A percentile compares a stretch with the other conserved stretches of the same genome.
Conservation (phyloP, 2,888 invertebrate species). For the Shargacucullia verbasci region DNA sequence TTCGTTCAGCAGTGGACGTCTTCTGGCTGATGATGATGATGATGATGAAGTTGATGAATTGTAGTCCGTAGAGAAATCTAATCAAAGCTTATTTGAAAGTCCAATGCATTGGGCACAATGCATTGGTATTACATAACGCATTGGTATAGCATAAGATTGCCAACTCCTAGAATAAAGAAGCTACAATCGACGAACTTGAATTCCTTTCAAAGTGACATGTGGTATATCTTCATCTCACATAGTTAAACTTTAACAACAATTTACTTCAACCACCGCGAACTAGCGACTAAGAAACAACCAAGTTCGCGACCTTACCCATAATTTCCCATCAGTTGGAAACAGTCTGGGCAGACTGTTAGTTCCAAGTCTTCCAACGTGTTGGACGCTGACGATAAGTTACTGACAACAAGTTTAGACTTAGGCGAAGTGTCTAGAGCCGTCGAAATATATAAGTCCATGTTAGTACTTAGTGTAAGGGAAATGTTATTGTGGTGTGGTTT, state of each 20-base stretch:
- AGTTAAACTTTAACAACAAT: slow-evolving; percentile 24
- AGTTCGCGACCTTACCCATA: slow-evolving; percentile 26
- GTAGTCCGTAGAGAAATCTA: no score
- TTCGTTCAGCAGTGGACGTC: no score
- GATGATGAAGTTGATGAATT: no score
- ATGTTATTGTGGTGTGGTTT: background rate
- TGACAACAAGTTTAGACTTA: slow-evolving; percentile 26
- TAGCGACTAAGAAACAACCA: slow-evolving; percentile 6
- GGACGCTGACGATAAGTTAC: slow-evolving; percentile 30
- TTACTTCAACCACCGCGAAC: slow-evolving; percentile 5
- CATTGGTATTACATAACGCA: no score
- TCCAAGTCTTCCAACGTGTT: slow-evolving; percentile 6
- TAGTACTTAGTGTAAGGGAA: background rate
- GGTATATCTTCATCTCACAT: slow-evolving; percentile 3
- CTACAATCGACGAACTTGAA: no score
- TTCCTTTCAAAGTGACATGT: no score
- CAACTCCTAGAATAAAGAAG: no score
- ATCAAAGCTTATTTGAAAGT: no score
- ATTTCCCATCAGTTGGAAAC: slow-evolving; percentile 30
- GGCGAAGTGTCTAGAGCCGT: slow-evolving; percentile 8
- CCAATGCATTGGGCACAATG: no score
- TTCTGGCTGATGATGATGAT: no score
- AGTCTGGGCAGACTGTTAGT: slow-evolving; percentile 18
- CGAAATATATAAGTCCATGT: slow-evolving; percentile 14
- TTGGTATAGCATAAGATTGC: no score